Base-by-base conservation (phyloP, 1,140 invertebrate species). In the Doryteuthis pealeii region DNA sequence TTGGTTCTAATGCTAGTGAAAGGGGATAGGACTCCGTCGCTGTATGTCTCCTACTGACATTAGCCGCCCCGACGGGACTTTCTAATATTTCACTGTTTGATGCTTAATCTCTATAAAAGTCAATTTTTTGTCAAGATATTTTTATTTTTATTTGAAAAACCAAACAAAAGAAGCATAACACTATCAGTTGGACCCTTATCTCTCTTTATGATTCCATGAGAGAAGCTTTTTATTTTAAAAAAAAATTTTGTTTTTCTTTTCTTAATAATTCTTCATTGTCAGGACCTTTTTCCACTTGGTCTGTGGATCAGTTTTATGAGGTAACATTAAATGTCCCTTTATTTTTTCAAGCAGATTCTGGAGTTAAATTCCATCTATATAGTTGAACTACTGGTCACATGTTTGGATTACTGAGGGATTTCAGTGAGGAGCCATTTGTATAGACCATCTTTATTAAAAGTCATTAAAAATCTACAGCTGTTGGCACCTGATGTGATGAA, bases 371-470 rank as follows among this genome's bases (percentile, higher is more conserved):
- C 54, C 54, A 62, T 62, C 54, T 62, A n/a, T 62, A 18, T 62
- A 62, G 54, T 22, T 62, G 54, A 62, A 62, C 54, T 62, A 62
- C 54, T 62, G 54, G 54, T 62, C 54, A 18, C 54, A 62, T 62
- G 54, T 62, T 62, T 8, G 54, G 18, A 8, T 62, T 62, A 62
- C 54, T 18, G 54, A 62, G 54, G 54, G 54, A 8, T 62, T 62
- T 62, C 54, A 62, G 54, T 62, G 54, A 62, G 54, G 54, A 62
- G 12, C 54, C 54, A 62, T 62, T 62, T 62, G 54, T 62, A 62
- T 62, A 62, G 54, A 62, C 54, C 54, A 62, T 62, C 54, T 62
- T n/a, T 62, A 62, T 62, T 62, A 14, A 22, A 62, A 62, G 54
- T 22, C 54, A 62, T 62, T 62, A 62, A 62, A 62, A 62, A 62